These are phyloP conservation scores for Pseudorectes ferrugineus DNA, from an alignment of 2,113 vertebrate species.

Conservation along the genomic window DNA sequence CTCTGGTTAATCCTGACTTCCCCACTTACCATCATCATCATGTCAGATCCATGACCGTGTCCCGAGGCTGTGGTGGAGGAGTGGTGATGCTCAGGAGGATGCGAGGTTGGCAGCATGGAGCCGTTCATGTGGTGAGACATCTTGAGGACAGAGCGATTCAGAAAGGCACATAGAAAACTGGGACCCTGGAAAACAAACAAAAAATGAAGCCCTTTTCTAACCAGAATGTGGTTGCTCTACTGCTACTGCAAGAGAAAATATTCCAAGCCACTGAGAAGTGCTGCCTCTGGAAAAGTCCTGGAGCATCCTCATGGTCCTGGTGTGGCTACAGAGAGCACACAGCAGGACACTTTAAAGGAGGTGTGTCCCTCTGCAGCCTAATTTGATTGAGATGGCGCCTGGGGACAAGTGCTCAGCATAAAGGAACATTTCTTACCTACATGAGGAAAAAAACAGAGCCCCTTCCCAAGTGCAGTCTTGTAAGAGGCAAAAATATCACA, in stretches of 20 bases:
- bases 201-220: not conserved
- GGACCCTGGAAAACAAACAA: not conserved
- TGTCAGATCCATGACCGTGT: constrained; percentile 11
- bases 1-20: not conserved
- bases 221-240: not conserved
- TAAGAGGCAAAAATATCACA: not conserved
- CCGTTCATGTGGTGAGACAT: constrained; percentile 46
- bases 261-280: not conserved
- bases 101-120: not conserved
- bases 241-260: not conserved
- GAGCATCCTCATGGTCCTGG: not conserved
- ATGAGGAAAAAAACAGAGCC: not conserved
- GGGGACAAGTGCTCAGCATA: not conserved
- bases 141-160: not conserved
- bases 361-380: not conserved
- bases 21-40: constrained; percentile 79
- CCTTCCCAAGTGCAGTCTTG: not conserved
- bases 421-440: not conserved
- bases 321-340: not conserved
- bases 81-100: constrained; percentile 65
- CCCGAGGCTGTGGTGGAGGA: not conserved
- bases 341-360: not conserved
- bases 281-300: not conserved
- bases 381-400: not conserved
- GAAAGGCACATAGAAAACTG: not conserved